phyloP scores from a whole-genome alignment of 2,888 invertebrate species.

The Melieria crassipennis region DNA sequence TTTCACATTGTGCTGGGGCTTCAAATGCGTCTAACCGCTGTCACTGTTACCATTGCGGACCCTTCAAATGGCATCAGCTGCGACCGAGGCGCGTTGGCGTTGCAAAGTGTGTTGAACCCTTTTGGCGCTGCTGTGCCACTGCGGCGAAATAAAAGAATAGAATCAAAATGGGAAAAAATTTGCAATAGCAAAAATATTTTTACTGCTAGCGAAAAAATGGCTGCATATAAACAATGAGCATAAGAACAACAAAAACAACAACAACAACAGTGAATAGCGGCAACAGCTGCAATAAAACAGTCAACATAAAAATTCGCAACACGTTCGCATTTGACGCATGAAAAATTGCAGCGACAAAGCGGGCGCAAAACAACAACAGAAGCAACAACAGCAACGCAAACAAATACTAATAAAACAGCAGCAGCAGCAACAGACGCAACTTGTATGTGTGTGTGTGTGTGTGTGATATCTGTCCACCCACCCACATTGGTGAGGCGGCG shows the following conservation, averaged over 20 bases:
- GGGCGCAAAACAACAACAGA: too few relatives aligned
- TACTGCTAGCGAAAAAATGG: not conserved
- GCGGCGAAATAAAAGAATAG: not conserved
- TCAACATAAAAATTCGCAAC: not conserved
- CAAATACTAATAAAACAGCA: too few relatives aligned
- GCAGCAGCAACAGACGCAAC: too few relatives aligned
- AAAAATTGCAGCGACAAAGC: too few relatives aligned
- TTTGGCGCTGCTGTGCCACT: slow-evolving; percentile 6
- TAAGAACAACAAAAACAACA: not conserved
- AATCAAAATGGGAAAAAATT: not conserved
- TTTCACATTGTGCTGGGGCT: too few relatives aligned
- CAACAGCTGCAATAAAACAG: not conserved
- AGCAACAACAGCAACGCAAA: too few relatives aligned
- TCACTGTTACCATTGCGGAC: too few relatives aligned
- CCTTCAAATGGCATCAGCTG: slow-evolving; percentile 4
- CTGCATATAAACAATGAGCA: not conserved
- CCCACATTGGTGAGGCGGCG: too few relatives aligned
- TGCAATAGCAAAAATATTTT: not conserved
- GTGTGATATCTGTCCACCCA: too few relatives aligned
- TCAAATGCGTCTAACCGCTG: too few relatives aligned
- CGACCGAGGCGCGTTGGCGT: slow-evolving; percentile 3
- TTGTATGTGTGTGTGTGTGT: too few relatives aligned
- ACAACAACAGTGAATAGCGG: too few relatives aligned
- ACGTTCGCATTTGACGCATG: not conserved
- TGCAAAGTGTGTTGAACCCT: slow-evolving; percentile 27